These are phyloP conservation scores for Diarsia rubi DNA, from an alignment of 2,888 invertebrate genomes.

Conservation along the genomic window DNA sequence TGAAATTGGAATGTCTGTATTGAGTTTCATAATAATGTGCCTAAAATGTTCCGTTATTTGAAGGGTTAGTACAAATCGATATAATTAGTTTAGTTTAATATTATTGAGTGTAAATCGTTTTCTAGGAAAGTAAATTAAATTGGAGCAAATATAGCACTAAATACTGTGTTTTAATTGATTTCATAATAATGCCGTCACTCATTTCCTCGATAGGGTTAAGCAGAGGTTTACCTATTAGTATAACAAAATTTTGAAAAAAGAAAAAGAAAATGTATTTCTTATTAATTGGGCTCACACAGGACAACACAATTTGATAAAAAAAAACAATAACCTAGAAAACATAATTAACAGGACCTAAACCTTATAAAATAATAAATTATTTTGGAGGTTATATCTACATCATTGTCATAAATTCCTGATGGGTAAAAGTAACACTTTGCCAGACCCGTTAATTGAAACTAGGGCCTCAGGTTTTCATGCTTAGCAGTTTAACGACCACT, in stretches of 20 bases:
- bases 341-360: too few relatives aligned
- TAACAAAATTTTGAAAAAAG: neutral
- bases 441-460: neutral
- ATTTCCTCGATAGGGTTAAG: neutral
- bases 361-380: too few relatives aligned
- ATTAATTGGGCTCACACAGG: too few relatives aligned
- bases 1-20: conserved; percentile 82
- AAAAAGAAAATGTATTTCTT: too few relatives aligned
- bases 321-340: too few relatives aligned
- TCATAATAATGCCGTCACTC: neutral
- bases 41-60: conserved; percentile 20
- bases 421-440: neutral
- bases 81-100: neutral
- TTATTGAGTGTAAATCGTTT: neutral
- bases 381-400: too few relatives aligned
- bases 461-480: neutral
- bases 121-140: neutral
- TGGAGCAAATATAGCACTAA: too few relatives aligned
- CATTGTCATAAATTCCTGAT: neutral
- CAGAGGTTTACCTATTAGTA: neutral
- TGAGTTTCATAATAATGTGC: conserved; percentile 58
- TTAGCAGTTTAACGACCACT: neutral
- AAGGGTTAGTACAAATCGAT: neutral
- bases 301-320: too few relatives aligned
- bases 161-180: neutral